Percentiles rank a stretch among this genome's conserved stretches.
Conservation (phyloP, 2,888 invertebrate species). For the Cephus rjabovi region DNA sequence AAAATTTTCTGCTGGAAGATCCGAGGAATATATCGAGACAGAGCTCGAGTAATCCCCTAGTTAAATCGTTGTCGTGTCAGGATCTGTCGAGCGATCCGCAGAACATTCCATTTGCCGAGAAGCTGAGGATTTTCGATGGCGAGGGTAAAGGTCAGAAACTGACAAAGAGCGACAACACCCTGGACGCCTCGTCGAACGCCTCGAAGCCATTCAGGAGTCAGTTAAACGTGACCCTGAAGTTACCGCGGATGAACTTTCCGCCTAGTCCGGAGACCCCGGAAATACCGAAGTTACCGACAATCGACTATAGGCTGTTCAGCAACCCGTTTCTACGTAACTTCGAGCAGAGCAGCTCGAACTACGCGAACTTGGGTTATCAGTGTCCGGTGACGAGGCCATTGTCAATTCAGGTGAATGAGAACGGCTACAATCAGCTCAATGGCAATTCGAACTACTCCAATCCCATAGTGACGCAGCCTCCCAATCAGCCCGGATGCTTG, state of each 20-base stretch:
- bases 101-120: slow-evolving; percentile 29
- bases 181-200: slow-evolving; percentile 39
- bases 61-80: slow-evolving; percentile 59
- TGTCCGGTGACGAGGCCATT: slow-evolving; percentile 46
- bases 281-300: slow-evolving; percentile 49
- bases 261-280: slow-evolving; percentile 48
- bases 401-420: slow-evolving; percentile 47
- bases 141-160: slow-evolving; percentile 41
- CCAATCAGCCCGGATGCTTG: slow-evolving; percentile 27
- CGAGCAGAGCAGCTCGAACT: slow-evolving; percentile 25
- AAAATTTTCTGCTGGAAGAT: slow-evolving; percentile 43
- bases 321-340: slow-evolving; percentile 58
- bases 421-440: slow-evolving; percentile 7
- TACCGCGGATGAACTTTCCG: slow-evolving; percentile 21
- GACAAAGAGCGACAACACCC: slow-evolving; percentile 52
- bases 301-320: slow-evolving; percentile 51
- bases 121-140: slow-evolving; percentile 28
- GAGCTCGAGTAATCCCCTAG: slow-evolving; percentile 36
- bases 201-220: slow-evolving; percentile 60
- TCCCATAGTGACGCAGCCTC: slow-evolving; percentile 26
- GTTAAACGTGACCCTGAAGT: slow-evolving; percentile 58
- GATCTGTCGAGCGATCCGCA: slow-evolving; percentile 47
- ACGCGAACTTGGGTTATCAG: slow-evolving; percentile 9
- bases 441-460: slow-evolving; percentile 24
- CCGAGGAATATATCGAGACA: slow-evolving; percentile 26